A percentile compares a stretch with the other conserved stretches of the same genome.
Conservation (phyloP, 2,113 vertebrate species). For the Anser cygnoides region DNA sequence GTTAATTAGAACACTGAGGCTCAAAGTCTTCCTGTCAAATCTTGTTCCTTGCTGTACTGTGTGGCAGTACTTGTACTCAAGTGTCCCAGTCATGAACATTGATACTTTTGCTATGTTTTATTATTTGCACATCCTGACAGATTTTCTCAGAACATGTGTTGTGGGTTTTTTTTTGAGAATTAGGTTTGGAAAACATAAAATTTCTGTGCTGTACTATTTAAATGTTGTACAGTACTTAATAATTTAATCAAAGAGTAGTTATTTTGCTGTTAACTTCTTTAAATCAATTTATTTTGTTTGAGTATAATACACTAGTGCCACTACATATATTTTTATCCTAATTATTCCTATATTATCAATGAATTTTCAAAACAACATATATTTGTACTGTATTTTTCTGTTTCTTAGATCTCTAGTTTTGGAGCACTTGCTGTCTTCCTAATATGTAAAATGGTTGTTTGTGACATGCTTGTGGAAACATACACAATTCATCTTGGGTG, state of each 20-base stretch:
- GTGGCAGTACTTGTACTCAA: not conserved
- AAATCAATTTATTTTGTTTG: not conserved
- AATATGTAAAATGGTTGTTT: not conserved
- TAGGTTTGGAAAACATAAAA: not conserved
- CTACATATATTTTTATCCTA: not conserved
- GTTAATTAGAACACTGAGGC: not conserved
- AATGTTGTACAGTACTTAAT: not conserved
- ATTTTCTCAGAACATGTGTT: not conserved
- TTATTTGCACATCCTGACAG: not conserved
- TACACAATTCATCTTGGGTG: not conserved
- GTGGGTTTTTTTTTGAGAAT: not conserved
- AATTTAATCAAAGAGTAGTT: not conserved
- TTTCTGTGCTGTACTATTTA: not conserved
- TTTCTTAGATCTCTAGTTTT: constrained; percentile 33
- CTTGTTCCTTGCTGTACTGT: not conserved
- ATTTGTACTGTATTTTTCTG: constrained; percentile 28
- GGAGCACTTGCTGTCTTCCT: constrained; percentile 35
- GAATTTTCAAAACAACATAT: constrained; percentile 60
- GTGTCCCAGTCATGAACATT: accelerated
- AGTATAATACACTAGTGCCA: not conserved
- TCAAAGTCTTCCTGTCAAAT: not conserved
- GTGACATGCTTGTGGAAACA: not conserved
- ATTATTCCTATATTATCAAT: constrained; percentile 55
- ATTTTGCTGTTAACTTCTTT: not conserved
- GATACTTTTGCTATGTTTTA: not conserved